Base-by-base conservation (phyloP, 2,113 vertebrate genomes). In the Toxostoma redivivum region DNA sequence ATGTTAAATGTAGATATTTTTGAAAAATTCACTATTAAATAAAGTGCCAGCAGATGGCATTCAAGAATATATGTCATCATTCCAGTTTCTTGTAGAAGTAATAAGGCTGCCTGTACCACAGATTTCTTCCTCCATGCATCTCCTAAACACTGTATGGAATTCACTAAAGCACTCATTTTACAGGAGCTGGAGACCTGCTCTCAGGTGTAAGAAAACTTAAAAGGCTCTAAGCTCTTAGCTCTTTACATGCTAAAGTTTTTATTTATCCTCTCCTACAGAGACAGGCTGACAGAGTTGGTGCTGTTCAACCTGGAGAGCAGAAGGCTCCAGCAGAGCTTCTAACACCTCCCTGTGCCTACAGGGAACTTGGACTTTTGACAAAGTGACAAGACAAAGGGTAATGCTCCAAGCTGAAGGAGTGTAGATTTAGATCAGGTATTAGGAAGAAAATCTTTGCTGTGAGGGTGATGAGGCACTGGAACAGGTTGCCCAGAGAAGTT, bases 21-120 rank as follows among this genome's bases (percentile, higher is more conserved):
- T 88, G 14, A 58, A 88, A 33, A 81, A 60, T 23, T 69, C 64
- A 78, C 72, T 88, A 57, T 91, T 88, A 72, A 91, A 71, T 65
- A 65, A 74, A 83, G 58, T 83, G 38, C 87, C 93, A 95, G 94
- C 71, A 95, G 92, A 79, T 96, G 91, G 89, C 95, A 97, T 90
- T 94, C 81, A 96, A 95, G 94, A 92, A 96, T 92, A 72, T 84
- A 57, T 33, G 57, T 81, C 71, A 69, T 76, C 37, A 37, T 44
- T 78, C 37, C 57, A 57, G 47, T n/a, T 78, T 84, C 65, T 81
- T 57, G 42, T 58, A 70, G 76, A 70, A 86, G 22, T 35, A 57
- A 18, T 37, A 53, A 53, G 16, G 10, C 18, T 88, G 72, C 28
- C 12, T 56, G 20, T 48, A 48, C n/a, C 6, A 4, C 22, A 60